Evolutionary conservation across 2,888 invertebrate genomes (phyloP).

Genomic region (Meganola albula): DNA sequence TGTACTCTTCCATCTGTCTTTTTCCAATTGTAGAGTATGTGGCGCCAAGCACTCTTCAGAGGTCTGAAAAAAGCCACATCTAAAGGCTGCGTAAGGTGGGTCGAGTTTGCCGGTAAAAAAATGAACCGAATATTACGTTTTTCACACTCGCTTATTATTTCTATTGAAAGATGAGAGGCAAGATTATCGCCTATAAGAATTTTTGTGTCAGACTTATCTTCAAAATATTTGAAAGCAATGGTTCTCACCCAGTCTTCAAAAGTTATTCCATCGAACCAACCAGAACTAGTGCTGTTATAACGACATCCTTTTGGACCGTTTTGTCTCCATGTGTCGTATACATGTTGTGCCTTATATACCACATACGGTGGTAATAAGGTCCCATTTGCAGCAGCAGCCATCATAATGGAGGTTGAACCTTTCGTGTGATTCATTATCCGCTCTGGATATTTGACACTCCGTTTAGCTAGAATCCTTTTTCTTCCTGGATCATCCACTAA

Average conservation of each 20-base stretch:
- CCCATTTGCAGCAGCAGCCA: slow-evolving; percentile 40
- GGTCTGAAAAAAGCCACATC: slow-evolving; percentile 1
- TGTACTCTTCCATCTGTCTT: not conserved
- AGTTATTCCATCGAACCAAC: slow-evolving; percentile 36
- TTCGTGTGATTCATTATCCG: slow-evolving; percentile 31
- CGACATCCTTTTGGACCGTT: slow-evolving; percentile 32
- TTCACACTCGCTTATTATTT: not conserved
- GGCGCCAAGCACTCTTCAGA: not conserved
- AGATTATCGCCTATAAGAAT: not conserved
- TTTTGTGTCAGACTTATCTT: not conserved
- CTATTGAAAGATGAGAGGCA: not conserved
- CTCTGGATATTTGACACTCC: slow-evolving; percentile 42
- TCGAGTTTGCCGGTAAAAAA: not conserved
- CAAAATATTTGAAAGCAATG: too few species aligned
- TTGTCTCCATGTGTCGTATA: slow-evolving; percentile 30
- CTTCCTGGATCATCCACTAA: slow-evolving; percentile 17
- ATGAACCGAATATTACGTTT: slow-evolving; percentile 5
- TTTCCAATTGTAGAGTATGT: not conserved
- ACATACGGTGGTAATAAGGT: slow-evolving; percentile 42
- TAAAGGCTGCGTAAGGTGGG: slow-evolving; percentile 1
- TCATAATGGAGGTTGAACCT: slow-evolving; percentile 37
- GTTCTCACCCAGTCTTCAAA: slow-evolving; percentile 35
- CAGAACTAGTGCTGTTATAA: slow-evolving; percentile 43
- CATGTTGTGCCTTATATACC: slow-evolving; percentile 43
- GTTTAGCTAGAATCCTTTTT: slow-evolving; percentile 14